Base-by-base conservation (phyloP, 2,888 invertebrate genomes). In the Aricia artaxerxes region DNA sequence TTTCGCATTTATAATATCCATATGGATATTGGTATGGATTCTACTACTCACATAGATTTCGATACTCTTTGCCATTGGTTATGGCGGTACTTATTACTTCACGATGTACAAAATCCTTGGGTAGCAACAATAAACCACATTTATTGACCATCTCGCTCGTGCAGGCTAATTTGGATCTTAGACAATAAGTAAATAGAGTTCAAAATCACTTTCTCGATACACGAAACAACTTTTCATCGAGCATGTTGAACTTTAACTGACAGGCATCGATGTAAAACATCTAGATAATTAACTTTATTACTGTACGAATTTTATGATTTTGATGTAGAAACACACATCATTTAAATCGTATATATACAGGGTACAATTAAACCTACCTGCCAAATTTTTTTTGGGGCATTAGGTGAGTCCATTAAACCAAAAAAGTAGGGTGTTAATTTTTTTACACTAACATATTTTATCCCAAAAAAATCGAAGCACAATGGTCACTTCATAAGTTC, bases 91-190 rank as follows among this genome's bases (percentile, higher is more conserved):
- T 35, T 31, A 24, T 31, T 76, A 76, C 76, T 57, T 53, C 49
- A 53, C 49, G 75, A 75, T 44, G 76, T 76, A 76, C 76, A 53
- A 76, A 76, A 76, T 76, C 24, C 57, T 76, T 13, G 76, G 53
- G 76, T 76, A 76, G 76, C 76, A 76, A 76, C 57, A 76, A 76
- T 76, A 76, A 76, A 76, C 76, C 76, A 76, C 76, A 76, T 76
- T 75, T 76, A 76, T 76, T 76, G 76, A 57, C 31, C 57, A 76
- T 76, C 57, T 31, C 35, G 24, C 13, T 16, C 35, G 11, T 35
- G 31, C 76, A 53, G 9, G 4, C 3, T 6, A 76, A 76, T 76
- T 53, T 57, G 16, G 13, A 11, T 31, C 35, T 76, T 76, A 16
- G 6, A 9, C 2, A 2, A 2, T 6, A 31, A 31, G 5, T 1